phyloP scores from a whole-genome alignment of 1,140 invertebrate genomes.

The Pseudoatta argentina region DNA sequence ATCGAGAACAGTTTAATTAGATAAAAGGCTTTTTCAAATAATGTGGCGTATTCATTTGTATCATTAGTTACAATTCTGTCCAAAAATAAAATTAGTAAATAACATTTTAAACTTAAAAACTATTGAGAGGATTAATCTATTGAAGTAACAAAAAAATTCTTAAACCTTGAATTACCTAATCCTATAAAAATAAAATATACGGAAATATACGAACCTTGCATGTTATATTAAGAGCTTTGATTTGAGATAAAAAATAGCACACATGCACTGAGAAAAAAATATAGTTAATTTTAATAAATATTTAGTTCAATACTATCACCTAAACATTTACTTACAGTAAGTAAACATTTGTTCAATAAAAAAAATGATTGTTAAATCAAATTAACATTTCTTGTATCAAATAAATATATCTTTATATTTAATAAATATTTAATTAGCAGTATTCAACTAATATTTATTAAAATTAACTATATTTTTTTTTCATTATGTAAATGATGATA shows the following conservation, averaged over 20 bases:
- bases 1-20: neutral
- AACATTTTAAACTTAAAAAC: neutral
- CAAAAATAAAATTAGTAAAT: neutral
- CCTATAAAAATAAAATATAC: neutral
- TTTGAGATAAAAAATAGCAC: constrained; percentile 3
- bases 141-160: neutral
- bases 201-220: neutral
- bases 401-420: too few relatives aligned
- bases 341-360: too few relatives aligned
- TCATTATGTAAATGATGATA: neutral
- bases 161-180: neutral
- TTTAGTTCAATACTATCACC: too few relatives aligned
- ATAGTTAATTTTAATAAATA: too few relatives aligned
- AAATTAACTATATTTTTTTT: too few relatives aligned
- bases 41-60: neutral
- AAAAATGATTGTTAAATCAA: too few relatives aligned
- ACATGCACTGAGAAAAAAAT: too few relatives aligned
- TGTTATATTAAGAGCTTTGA: constrained; percentile 20
- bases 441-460: too few relatives aligned
- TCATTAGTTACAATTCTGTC: neutral
- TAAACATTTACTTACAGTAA: too few relatives aligned
- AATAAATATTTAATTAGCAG: too few relatives aligned
- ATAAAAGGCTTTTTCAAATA: neutral
- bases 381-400: too few relatives aligned
- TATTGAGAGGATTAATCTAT: neutral